These are phyloP conservation scores for Thunnus maccoyii DNA, from an alignment of 2,113 vertebrate species.

Conservation along the genomic window DNA sequence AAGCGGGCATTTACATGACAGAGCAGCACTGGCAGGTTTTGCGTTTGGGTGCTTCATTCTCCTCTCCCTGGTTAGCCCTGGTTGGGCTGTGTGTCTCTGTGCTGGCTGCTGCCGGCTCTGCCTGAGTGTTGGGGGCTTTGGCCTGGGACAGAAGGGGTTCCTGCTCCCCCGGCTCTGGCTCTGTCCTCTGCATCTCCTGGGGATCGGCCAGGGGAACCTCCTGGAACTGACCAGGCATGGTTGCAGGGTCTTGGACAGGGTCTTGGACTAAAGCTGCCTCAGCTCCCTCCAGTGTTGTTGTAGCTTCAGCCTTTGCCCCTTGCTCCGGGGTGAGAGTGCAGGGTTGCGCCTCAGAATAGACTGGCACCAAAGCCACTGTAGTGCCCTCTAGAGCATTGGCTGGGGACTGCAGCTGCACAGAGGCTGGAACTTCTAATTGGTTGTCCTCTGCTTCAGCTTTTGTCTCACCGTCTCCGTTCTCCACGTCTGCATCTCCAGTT, in stretches of 20 bases:
- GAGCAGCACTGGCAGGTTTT: constrained; percentile 85
- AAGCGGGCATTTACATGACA: constrained; percentile 77
- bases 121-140: constrained; percentile 27
- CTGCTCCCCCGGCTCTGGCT: constrained; percentile 55
- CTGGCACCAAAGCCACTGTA: constrained; percentile 50
- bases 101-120: constrained; percentile 26
- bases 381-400: constrained; percentile 45
- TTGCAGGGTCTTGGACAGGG: neutral
- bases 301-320: constrained; percentile 13
- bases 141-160: constrained; percentile 74
- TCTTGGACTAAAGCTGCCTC: constrained; percentile 4
- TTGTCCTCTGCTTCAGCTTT: constrained; percentile 22
- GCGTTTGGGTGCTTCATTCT: constrained; percentile 58
- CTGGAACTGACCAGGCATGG: constrained; percentile 71
- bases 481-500: neutral
- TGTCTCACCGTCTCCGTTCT: constrained; percentile 1
- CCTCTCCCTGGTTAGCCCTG: constrained; percentile 41
- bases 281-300: constrained; percentile 7
- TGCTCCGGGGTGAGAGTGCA: neutral
- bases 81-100: constrained; percentile 28
- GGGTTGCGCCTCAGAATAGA: constrained; percentile 48
- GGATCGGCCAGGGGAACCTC: constrained; percentile 76
- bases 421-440: neutral
- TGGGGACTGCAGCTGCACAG: constrained; percentile 34
- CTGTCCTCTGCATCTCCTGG: constrained; percentile 40